Evolutionary conservation across 2,797 vertebrate species (phyloP).

Genomic region (Yasuhikotakia modesta): DNA sequence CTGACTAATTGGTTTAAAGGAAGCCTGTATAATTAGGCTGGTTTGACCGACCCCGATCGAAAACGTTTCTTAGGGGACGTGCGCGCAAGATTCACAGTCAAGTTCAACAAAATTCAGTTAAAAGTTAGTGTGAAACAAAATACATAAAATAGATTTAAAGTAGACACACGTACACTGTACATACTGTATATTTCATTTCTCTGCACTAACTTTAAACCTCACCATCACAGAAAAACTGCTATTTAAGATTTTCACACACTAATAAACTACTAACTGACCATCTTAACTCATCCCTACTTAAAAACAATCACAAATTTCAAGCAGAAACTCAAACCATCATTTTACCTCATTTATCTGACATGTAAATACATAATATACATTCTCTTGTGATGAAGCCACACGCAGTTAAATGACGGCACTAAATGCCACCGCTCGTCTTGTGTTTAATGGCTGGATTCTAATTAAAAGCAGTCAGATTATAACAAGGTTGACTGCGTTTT

Average conservation of each 20-base stretch:
- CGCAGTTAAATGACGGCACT: background rate
- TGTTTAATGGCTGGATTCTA: constrained; percentile 18
- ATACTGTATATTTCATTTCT: too few relatives aligned
- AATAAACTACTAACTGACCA: too few relatives aligned
- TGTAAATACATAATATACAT: constrained; percentile 18
- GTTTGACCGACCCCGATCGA: background rate
- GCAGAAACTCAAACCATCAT: background rate
- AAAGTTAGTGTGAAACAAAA: too few relatives aligned
- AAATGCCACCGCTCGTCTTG: background rate
- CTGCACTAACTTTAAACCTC: too few relatives aligned
- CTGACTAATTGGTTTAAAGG: background rate
- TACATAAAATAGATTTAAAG: too few relatives aligned
- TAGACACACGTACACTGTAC: too few relatives aligned
- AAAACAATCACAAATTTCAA: background rate
- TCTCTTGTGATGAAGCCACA: background rate
- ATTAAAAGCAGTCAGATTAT: constrained; percentile 27
- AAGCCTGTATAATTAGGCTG: background rate
- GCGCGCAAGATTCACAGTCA: too few relatives aligned
- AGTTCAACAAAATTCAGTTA: too few relatives aligned
- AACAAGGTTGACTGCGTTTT: constrained; percentile 23
- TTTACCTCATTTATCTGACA: constrained; percentile 3
- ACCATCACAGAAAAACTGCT: too few relatives aligned
- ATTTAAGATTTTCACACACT: too few relatives aligned
- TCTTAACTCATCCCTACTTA: too few relatives aligned
- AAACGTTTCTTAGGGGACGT: background rate